Conservation (phyloP, 2,113 vertebrate genomes). For the Glaucidium brasilianum region DNA sequence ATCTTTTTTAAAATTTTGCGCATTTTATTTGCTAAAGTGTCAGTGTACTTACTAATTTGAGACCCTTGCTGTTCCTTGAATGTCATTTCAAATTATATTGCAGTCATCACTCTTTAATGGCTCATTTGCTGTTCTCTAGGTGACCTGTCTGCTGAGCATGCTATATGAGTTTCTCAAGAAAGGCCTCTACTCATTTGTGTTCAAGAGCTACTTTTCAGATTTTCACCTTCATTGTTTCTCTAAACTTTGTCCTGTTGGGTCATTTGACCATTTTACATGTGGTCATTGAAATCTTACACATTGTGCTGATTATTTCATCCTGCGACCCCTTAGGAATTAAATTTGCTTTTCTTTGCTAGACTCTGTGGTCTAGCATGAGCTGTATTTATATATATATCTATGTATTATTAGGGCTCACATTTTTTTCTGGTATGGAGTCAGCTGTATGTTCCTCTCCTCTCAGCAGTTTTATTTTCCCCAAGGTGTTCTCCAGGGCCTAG, state of each 20-base stretch:
- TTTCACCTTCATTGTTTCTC: not conserved
- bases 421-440: not conserved
- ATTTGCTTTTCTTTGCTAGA: not conserved
- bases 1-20: not conserved
- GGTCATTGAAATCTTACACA: not conserved
- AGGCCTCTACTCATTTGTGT: not conserved
- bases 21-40: not conserved
- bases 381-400: not conserved
- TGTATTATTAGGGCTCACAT: not conserved
- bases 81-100: not conserved
- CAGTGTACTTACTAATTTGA: not conserved
- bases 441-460: not conserved
- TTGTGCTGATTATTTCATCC: not conserved
- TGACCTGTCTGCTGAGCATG: not conserved
- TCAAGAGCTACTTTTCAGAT: not conserved
- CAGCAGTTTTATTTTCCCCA: not conserved
- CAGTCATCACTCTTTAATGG: not conserved
- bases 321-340: not conserved
- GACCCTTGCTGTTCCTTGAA: not conserved
- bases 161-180: not conserved
- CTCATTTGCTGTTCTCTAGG: not conserved
- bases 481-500: not conserved
- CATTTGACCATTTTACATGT: not conserved
- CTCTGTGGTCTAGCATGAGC: not conserved
- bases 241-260: not conserved